These are phyloP conservation scores for Tachysurus vachellii DNA, from an alignment of 2,113 vertebrate genomes.

Conservation along the genomic window DNA sequence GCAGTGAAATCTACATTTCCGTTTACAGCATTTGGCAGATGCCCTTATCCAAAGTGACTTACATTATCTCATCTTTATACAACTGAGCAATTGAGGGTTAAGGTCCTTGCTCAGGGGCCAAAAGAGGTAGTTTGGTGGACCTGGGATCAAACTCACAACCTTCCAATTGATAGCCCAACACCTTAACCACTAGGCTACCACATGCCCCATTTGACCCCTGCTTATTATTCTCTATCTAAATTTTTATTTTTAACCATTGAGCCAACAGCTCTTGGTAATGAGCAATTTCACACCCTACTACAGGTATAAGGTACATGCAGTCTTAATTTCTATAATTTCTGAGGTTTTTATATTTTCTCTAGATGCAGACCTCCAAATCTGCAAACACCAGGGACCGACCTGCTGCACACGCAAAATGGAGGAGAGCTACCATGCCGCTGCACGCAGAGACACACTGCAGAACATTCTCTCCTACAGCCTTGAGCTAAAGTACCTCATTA, in stretches of 20 bases:
- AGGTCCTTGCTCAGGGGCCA: no score
- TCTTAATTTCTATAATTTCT: neutral
- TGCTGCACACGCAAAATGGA: slow-evolving; percentile 93
- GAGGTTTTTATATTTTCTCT: neutral
- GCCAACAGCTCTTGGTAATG: neutral
- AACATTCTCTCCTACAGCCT: slow-evolving; percentile 85
- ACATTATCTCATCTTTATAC: no score
- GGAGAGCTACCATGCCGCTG: slow-evolving; percentile 83
- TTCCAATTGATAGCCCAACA: no score
- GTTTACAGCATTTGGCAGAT: no score
- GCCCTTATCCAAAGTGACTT: no score
- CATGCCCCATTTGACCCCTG: no score
- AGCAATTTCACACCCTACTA: neutral
- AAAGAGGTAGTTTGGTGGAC: no score
- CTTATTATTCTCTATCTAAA: no score
- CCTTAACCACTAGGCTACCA: no score
- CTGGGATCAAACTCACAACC: no score
- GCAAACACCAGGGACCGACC: slow-evolving; percentile 82
- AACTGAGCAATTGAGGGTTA: no score
- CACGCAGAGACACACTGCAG: slow-evolving; percentile 81
- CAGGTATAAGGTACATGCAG: neutral
- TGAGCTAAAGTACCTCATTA: slow-evolving; percentile 83
- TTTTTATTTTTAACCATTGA: neutral
- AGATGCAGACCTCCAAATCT: slow-evolving; percentile 87
- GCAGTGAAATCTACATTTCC: no score